These are phyloP conservation scores for Heterodera carotae DNA, from an alignment of 1,140 invertebrate genomes.

Conservation along the genomic window DNA sequence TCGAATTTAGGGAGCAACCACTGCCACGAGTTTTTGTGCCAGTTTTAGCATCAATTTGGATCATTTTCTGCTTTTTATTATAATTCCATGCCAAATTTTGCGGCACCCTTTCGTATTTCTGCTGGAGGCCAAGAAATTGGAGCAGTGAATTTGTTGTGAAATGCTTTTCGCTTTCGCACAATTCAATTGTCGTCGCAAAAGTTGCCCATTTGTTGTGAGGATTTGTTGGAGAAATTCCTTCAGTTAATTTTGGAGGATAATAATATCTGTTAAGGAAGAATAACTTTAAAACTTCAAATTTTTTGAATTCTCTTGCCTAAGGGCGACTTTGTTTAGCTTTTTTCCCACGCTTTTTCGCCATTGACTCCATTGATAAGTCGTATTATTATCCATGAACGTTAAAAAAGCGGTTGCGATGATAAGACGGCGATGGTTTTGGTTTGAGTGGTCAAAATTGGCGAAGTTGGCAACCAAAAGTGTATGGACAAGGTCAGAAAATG, in stretches of 20 bases:
- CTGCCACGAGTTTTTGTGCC: neutral
- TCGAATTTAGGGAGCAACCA: neutral
- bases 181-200: slow-evolving; percentile 7
- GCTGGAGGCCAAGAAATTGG: neutral
- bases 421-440: neutral
- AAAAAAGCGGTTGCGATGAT: neutral
- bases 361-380: neutral
- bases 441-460: neutral
- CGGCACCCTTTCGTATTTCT: neutral
- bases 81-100: too few species aligned
- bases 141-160: neutral
- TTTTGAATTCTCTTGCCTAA: neutral
- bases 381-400: neutral
- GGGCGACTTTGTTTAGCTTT: neutral
- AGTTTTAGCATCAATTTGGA: neutral
- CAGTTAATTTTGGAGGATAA: neutral
- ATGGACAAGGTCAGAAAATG: neutral
- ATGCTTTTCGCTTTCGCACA: slow-evolving; percentile 15
- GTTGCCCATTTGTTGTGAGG: neutral
- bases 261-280: neutral
- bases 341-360: neutral
- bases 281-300: neutral
- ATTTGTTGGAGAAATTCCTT: neutral
- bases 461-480: neutral
- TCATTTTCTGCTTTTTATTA: neutral